A percentile compares a stretch with the other conserved stretches of the same genome.
Evolutionary conservation across 2,888 invertebrate species (phyloP).

Genomic region (Nemotelus nigrinus): DNA sequence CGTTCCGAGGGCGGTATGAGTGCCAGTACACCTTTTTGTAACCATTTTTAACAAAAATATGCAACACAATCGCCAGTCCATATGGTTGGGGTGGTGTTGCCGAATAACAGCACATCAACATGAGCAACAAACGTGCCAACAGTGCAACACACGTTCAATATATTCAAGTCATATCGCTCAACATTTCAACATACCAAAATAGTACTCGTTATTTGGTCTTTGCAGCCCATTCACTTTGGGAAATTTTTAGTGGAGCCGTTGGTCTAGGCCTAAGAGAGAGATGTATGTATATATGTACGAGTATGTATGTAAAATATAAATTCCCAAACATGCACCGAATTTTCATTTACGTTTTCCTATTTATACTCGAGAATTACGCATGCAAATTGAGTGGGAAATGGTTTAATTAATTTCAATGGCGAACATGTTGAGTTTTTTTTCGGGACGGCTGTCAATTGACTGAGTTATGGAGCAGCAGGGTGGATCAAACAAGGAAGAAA

Average conservation of each 20-base stretch:
- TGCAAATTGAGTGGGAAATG: constrained; percentile 43
- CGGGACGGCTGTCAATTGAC: too few species aligned
- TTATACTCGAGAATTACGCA: constrained; percentile 18
- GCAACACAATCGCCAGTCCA: neutral
- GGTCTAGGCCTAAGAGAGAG: neutral
- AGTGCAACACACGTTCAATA: constrained; percentile 11
- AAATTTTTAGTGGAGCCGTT: neutral
- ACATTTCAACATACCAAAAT: too few species aligned
- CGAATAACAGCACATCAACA: constrained; percentile 23
- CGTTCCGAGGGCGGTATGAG: constrained; percentile 42
- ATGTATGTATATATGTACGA: neutral
- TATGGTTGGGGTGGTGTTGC: neutral
- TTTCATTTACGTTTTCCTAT: constrained; percentile 11
- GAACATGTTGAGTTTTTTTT: constrained; percentile 16
- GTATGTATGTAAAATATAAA: constrained; percentile 37
- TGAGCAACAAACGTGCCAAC: neutral
- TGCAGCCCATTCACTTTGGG: constrained; percentile 20
- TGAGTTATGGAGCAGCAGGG: too few species aligned
- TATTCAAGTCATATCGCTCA: too few species aligned
- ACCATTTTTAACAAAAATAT: constrained; percentile 3
- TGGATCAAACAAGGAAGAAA: neutral
- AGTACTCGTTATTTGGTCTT: neutral
- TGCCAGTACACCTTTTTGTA: constrained; percentile 40
- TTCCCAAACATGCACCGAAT: constrained; percentile 39
- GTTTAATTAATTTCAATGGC: constrained; percentile 38